Evolutionary conservation across 2,797 vertebrate species (phyloP).

Genomic region (Champsocephalus esox): DNA sequence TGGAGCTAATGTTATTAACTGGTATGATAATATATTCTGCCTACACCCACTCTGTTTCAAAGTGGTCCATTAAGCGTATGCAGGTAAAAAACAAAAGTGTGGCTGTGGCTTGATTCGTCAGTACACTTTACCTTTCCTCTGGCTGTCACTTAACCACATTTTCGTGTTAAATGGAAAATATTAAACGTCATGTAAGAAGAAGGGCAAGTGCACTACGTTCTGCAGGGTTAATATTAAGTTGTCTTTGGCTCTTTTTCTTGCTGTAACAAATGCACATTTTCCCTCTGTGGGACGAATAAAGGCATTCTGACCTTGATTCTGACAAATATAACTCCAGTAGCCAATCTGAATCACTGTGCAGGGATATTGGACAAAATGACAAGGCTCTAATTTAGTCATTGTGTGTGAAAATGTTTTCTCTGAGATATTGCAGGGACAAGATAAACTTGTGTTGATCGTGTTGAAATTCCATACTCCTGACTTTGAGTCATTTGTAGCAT

Average conservation of each 20-base stretch:
- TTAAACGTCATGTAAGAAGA: neutral
- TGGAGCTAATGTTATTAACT: neutral
- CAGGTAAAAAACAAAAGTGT: conserved; percentile 1
- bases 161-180: neutral
- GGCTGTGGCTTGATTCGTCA: conserved; percentile 1
- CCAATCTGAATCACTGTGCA: neutral
- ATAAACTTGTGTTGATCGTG: neutral
- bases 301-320: no score
- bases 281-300: no score
- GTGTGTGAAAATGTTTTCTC: neutral
- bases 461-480: neutral
- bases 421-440: neutral
- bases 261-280: no score
- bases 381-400: neutral
- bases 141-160: neutral
- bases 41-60: conserved; percentile 7
- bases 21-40: neutral
- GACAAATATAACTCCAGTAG: neutral
- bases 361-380: neutral
- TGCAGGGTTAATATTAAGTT: neutral
- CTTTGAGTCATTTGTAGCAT: neutral
- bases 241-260: no score
- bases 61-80: conserved; percentile 1
- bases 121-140: neutral
- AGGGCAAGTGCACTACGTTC: neutral